Base-by-base conservation (phyloP, 2,888 invertebrate genomes). In the Amiota communis region DNA sequence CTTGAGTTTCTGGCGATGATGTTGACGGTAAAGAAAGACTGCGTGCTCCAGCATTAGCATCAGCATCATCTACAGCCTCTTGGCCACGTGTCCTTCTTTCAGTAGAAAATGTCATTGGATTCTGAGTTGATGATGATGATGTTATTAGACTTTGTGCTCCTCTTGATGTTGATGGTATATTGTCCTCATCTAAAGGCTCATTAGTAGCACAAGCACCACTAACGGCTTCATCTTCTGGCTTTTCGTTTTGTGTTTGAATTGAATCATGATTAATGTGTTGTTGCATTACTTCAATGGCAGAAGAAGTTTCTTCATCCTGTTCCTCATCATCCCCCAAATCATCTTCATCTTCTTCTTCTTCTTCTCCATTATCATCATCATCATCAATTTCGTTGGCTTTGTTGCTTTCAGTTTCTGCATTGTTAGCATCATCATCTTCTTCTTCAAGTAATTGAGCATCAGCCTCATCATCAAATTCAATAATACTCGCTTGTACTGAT, bases 391-490 rank as follows among this genome's bases (percentile, higher is more conserved):
- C 80, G 61, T 77, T 79, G 8, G 74, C 76, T 61, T 77, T 81
- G 64, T 80, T 79, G 49, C 80, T 82, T 46, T 80, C 80, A 11
- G 77, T 78, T n/a, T 80, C 80, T 4, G 78, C 79, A 46, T 80
- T 77, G 36, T 80, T 80, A 9, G 75, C 76, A 0, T 77, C 77
- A 9, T 76, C 76, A 67, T 80, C 80, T 17, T 77, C 77, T 46
- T 75, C 76, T 46, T 65, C 63, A 20, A 49, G 53, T 17, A 75
- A 48, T 23, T 73, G 65, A 70, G 20, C 63, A 53, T 47, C 69
- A 23, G 3, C n/a, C n/a, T n/a, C n/a, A n/a, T n/a, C 3, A 10
- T 69, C 67, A 15, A 72, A 13, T 11, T 71, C 75, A 15, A 59
- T 17, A 36, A 36, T 6, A 69, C 59, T 70, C 4, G 63, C 15